A percentile compares a stretch with the other conserved stretches of the same genome.
Conservation (phyloP, 2,113 vertebrate genomes). For the Ochotona princeps region DNA sequence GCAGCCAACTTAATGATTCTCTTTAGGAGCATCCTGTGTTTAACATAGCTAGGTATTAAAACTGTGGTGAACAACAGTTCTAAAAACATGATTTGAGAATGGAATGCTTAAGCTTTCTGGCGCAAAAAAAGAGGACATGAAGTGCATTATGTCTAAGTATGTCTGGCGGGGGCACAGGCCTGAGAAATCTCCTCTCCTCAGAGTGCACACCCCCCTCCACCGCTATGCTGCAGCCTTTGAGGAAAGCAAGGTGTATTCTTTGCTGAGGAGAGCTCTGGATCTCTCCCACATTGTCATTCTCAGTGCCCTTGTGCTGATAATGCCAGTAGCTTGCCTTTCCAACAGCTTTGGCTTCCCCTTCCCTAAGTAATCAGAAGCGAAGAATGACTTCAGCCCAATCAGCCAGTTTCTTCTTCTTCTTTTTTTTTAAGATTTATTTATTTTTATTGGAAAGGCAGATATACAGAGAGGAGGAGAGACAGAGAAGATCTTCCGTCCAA, state of each 20-base stretch:
- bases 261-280: neutral
- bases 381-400: neutral
- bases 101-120: neutral
- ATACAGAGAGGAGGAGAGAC: no score
- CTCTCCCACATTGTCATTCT: neutral
- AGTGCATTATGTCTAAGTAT: neutral
- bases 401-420: neutral
- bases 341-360: neutral
- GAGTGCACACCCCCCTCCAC: neutral
- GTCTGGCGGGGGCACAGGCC: neutral
- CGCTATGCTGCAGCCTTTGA: neutral
- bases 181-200: neutral
- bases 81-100: neutral
- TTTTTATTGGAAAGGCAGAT: no score
- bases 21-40: neutral
- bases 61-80: neutral
- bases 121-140: neutral
- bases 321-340: slow-evolving; percentile 2
- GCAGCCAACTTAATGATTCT: neutral
- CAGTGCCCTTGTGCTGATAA: neutral
- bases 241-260: neutral
- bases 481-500: no score
- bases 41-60: neutral
- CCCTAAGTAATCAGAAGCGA: slow-evolving; percentile 42
- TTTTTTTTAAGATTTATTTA: no score